These are phyloP conservation scores for Octonoba sinensis DNA, from an alignment of 2,888 invertebrate genomes.

Conservation along the genomic window DNA sequence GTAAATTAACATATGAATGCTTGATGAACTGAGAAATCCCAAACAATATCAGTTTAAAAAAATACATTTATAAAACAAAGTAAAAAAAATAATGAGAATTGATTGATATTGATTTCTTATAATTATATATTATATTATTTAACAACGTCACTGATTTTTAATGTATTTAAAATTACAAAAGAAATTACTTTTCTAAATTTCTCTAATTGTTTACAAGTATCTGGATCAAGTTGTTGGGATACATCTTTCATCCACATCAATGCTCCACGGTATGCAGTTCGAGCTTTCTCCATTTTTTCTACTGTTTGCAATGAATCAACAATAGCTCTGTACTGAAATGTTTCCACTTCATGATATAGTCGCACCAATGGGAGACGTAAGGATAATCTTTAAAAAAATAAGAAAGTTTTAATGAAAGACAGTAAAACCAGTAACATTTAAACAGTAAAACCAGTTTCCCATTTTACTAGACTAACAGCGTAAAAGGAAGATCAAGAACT, in stretches of 20 bases:
- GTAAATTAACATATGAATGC: no score
- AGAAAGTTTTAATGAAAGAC: not conserved
- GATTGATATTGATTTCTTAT: no score
- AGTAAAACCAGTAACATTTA: not conserved
- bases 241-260: constrained; percentile 97
- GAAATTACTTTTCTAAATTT: constrained; percentile 89
- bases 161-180: no score
- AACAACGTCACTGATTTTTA: no score
- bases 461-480: no score
- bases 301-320: constrained; percentile 92
- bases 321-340: constrained; percentile 93
- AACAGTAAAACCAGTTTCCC: no score
- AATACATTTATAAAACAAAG: not conserved
- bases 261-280: constrained; percentile 92
- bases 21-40: no score
- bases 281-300: constrained; percentile 91
- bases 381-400: constrained; percentile 76
- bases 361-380: constrained; percentile 87
- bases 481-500: no score
- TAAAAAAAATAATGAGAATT: not conserved
- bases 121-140: no score
- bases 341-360: constrained; percentile 94
- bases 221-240: constrained; percentile 95
- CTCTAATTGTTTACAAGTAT: constrained; percentile 93
- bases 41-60: no score